Evolutionary conservation across 2,113 vertebrate species (phyloP).

Genomic region (rat (Rattus norvegicus)): GRCr8 NC_086020.1:114800001-114800500

Average conservation of each 20-base stretch:
- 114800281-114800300: background rate
- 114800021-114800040: background rate
- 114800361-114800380: background rate
- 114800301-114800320: background rate
- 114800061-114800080: background rate
- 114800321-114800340: too few species aligned
- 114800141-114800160: background rate
- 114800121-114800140: background rate
- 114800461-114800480: too few species aligned
- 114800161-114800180: background rate
- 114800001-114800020: conserved; percentile 1
- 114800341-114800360: background rate
- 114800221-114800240: background rate
- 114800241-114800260: background rate
- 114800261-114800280: background rate
- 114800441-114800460: too few species aligned
- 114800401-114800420: background rate
- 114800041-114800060: background rate
- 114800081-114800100: background rate
- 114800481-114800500: background rate
- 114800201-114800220: conserved; percentile 31
- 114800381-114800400: background rate
- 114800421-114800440: background rate
- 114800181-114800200: background rate
- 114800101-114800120: background rate